These are phyloP conservation scores for Ypsolopha sequella DNA, from an alignment of 2,888 invertebrate genomes.

Conservation along the genomic window DNA sequence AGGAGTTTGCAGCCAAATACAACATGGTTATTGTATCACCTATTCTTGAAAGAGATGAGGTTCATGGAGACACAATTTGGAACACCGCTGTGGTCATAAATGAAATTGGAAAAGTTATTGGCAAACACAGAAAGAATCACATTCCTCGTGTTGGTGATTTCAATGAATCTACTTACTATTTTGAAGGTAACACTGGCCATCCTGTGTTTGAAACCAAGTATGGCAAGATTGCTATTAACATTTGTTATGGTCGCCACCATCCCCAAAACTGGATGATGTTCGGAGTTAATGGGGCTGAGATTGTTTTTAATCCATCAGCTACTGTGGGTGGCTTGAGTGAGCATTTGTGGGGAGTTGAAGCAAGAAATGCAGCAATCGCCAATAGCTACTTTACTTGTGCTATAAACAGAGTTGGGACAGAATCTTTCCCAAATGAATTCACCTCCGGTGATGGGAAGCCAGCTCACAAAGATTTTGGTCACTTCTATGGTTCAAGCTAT, in stretches of 20 bases:
- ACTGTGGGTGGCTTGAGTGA: constrained; percentile 88
- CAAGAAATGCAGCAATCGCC: constrained; percentile 96
- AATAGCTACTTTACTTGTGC: constrained; percentile 96
- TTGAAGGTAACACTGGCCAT: constrained; percentile 96
- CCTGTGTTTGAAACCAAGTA: constrained; percentile 91
- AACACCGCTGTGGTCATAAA: constrained; percentile 96
- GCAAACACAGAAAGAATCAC: constrained; percentile 98
- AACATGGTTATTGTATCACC: constrained; percentile 96
- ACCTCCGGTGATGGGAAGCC: constrained; percentile 75
- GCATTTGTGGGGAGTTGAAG: constrained; percentile 96
- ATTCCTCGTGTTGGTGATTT: constrained; percentile 98
- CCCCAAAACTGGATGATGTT: constrained; percentile 99
- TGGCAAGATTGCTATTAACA: constrained; percentile 93
- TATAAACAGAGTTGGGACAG: constrained; percentile 94
- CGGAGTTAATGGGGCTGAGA: constrained; percentile 97
- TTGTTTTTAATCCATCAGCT: constrained; percentile 99
- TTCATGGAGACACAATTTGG: constrained; percentile 91
- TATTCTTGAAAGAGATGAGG: constrained; percentile 92
- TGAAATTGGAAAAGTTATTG: constrained; percentile 86
- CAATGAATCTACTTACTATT: constrained; percentile 98
- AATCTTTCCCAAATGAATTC: constrained; percentile 76
- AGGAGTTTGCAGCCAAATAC: constrained; percentile 81
- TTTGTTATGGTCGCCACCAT: constrained; percentile 98
- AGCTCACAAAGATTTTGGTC: constrained; percentile 91
- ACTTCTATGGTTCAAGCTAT: constrained; percentile 98